Evolutionary conservation across 1,140 invertebrate genomes (phyloP), one percentile per base, ranked within the genome.

Genomic region (Drosophila burlai): DNA sequence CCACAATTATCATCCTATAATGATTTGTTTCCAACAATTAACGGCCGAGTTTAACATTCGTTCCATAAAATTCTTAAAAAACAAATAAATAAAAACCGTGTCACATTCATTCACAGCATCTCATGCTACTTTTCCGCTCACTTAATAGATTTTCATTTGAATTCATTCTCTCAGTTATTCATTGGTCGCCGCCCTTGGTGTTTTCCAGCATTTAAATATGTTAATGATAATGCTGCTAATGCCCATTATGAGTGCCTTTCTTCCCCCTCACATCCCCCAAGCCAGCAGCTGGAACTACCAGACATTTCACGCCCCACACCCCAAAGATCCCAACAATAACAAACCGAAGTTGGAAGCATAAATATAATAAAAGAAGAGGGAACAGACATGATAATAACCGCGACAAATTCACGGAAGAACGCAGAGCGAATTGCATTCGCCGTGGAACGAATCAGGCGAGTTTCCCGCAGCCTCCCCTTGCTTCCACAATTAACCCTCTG

Each of bases 321-420:
- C 66, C 71, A 68, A 16, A 66, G 16, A 67, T 26, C 18, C 52
- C 59, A 45, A 46, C 46, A 61, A 66, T 26, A 76, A 74, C 69
- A 54, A 49, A 55, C 34, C 40, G n/a, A 26, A 60, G 40, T 45
- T 45, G 69, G 40, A 24, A 71, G 29, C 36, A 63, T 69, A 79
- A 65, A 83, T 68, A 82, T 55, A 29, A 24, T 38, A 43, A 40
- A 40, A 26, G 36, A 38, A 29, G 42, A 40, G 68, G 66, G 21
- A 73, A 67, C 74, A 80, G 83, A 80, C 80, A 83, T 63, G 85
- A 79, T 90, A 90, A 89, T 81, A 79, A 71, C 85, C 85, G 85
- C 77, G 82, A 90, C 85, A 90, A 89, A 89, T 89, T 79, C 85
- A 89, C 84, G 86, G 81, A 61, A 79, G 66, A 61, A 77, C 73